A percentile compares a stretch with the other conserved stretches of the same genome.
These are phyloP conservation scores for Lethenteron camtschaticum DNA, from an alignment of 2,113 vertebrate species.

Conservation along the genomic window DNA sequence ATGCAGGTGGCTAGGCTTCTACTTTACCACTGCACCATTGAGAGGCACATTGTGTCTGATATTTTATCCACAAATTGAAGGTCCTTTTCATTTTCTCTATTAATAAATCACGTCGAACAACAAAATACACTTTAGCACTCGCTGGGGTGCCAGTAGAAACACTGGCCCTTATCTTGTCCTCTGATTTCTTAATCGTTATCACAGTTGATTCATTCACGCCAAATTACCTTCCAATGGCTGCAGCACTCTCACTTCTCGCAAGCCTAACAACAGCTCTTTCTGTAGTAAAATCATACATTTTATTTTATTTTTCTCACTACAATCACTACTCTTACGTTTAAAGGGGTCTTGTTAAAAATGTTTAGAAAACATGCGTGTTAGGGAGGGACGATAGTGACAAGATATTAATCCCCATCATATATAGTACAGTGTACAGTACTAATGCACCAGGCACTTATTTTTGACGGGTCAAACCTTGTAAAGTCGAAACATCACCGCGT, in stretches of 20 bases:
- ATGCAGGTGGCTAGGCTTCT: background rate
- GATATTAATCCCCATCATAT: no score
- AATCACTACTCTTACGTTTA: background rate
- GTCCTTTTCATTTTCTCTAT: background rate
- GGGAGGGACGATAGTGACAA: no score
- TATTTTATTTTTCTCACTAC: background rate
- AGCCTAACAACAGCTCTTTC: constrained; percentile 3
- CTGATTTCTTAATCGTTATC: background rate
- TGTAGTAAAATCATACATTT: background rate
- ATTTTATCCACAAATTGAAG: background rate
- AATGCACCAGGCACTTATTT: no score
- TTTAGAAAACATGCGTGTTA: no score
- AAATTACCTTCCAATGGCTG: background rate
- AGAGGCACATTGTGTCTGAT: background rate
- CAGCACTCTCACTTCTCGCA: background rate
- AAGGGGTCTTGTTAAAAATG: no score
- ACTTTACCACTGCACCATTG: background rate
- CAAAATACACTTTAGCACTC: background rate
- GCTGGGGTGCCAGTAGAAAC: background rate
- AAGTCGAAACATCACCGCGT: no score
- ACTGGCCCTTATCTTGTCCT: constrained; percentile 1
- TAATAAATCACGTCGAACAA: background rate
- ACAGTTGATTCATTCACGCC: background rate
- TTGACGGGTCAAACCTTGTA: no score
- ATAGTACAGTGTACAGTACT: no score